Percentiles rank a stretch among this genome's conserved stretches.
phyloP scores from a whole-genome alignment of 2,113 vertebrate species.

The cat (Felis catus) region F.catus_Fca126_mat1.0 CM031415.1:109041001-109041500 shows the following conservation, averaged over 20 bases:
- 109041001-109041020: neutral
- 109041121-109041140: neutral
- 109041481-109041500: neutral
- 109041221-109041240: neutral
- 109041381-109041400: neutral
- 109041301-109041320: neutral
- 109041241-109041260: conserved; percentile 18
- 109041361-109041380: neutral
- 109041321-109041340: neutral
- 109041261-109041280: neutral
- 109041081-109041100: neutral
- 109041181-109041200: neutral
- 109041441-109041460: neutral
- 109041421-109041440: neutral
- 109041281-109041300: neutral
- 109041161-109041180: conserved; percentile 13
- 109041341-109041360: neutral
- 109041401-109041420: neutral
- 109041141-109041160: neutral
- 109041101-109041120: neutral
- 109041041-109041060: neutral
- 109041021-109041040: neutral
- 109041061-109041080: neutral
- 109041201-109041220: neutral
- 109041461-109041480: neutral